Conservation (phyloP, 2,888 invertebrate genomes). For the Fragum fragum region DNA sequence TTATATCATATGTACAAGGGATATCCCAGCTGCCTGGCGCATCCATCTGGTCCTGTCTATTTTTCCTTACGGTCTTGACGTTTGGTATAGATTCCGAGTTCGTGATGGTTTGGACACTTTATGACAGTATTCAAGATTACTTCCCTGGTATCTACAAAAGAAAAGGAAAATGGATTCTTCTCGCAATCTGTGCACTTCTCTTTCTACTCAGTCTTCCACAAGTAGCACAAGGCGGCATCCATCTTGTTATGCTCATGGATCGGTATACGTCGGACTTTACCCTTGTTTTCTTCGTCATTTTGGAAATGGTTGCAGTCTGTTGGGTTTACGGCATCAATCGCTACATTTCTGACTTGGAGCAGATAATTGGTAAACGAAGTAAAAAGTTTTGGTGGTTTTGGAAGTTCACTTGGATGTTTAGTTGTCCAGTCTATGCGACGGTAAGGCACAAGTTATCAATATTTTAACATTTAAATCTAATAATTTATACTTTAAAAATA, state of each 20-base stretch:
- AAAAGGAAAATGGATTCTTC: constrained; percentile 18
- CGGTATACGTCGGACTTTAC: constrained; percentile 78
- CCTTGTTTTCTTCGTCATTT: constrained; percentile 90
- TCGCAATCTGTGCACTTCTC: constrained; percentile 18
- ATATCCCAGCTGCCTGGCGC: constrained; percentile 42
- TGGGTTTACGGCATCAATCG: constrained; percentile 91
- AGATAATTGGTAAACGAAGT: constrained; percentile 38
- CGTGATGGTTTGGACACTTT: constrained; percentile 39
- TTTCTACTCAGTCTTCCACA: constrained; percentile 48
- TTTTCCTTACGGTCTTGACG: constrained; percentile 51
- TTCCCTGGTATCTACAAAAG: constrained; percentile 29
- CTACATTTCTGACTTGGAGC: constrained; percentile 43
- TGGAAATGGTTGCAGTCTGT: constrained; percentile 91
- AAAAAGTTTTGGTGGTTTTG: constrained; percentile 38
- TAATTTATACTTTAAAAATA: too few species aligned
- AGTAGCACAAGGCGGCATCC: constrained; percentile 71
- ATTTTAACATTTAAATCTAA: too few species aligned
- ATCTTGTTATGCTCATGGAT: constrained; percentile 75
- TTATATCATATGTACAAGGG: constrained; percentile 48
- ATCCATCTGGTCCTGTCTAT: constrained; percentile 45
- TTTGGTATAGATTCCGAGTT: constrained; percentile 43
- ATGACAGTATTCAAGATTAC: constrained; percentile 25
- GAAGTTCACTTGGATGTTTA: constrained; percentile 39
- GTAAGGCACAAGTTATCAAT: constrained; percentile 30
- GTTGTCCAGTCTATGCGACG: constrained; percentile 34